Base-by-base conservation (phyloP, 2,797 vertebrate genomes). In the Cynopterus sphinx region DNA sequence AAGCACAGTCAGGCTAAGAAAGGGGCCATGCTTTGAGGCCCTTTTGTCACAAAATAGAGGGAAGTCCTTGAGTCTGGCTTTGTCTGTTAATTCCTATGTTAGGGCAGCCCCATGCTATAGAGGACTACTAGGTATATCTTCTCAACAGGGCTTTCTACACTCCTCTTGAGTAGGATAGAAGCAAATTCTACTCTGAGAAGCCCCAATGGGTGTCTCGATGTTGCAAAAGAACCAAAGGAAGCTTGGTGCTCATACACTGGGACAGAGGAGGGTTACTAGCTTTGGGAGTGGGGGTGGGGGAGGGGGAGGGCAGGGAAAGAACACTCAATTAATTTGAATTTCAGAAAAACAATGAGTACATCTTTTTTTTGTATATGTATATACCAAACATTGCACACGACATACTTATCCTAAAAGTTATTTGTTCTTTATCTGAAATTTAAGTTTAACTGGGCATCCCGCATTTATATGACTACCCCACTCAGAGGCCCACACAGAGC, bases 341-440 rank as follows among this genome's bases (percentile, higher is more conserved):
- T 81, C 53, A 81, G 70, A 68, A 59, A 94, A 94, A 83, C 12
- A 75, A 46, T 46, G 61, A 87, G 79, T 73, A 85, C 0, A 7
- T 59, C 63, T 88, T 74, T 82, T 46, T 88, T 74, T 82, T 46
- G 68, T 51, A 39, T 68, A 33, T 1, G 1, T 63, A 4, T 78
- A 75, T 92, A n/a, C 19, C 16, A 33, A 86, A 77, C 53, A 78
- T 74, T 85, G 53, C 36, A 49, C 2, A 33, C 41, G 43, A 49
- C 70, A 65, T 59, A 78, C 15, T 68, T 51, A 70, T 17, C 28
- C 61, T 74, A 57, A 55, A 94, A 87, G 63, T 31, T 33, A 61
- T 73, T 63, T 95, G 31, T 85, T 81, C 43, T 91, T 86, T 68
- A 65, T 49, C 28, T 79, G 68, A 86, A 85, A 79, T 90, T 87